Conservation (phyloP, 2,797 vertebrate species). For the Xiphophorus birchmanni region DNA sequence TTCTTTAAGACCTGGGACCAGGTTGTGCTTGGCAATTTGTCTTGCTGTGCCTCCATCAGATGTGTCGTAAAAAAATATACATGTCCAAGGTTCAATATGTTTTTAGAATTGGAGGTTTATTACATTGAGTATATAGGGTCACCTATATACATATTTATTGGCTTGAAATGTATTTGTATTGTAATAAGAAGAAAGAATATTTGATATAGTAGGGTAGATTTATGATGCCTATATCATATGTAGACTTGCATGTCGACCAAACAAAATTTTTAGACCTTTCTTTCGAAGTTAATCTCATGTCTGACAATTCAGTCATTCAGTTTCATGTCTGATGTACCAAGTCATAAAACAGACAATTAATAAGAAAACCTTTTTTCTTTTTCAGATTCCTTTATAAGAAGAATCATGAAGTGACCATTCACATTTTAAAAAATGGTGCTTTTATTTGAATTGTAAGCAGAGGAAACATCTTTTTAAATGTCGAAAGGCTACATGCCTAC, state of each 20-base stretch:
- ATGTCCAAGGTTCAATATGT: conserved; percentile 10
- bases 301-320: conserved; percentile 14
- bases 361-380: conserved; percentile 17
- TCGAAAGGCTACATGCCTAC: neutral
- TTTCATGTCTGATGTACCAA: neutral
- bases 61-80: conserved; percentile 16
- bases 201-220: neutral
- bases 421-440: neutral
- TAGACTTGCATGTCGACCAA: neutral
- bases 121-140: conserved; percentile 9
- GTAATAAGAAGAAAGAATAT: neutral
- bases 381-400: conserved; percentile 24
- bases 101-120: conserved; percentile 15
- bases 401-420: neutral
- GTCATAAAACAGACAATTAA: conserved; percentile 17
- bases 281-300: conserved; percentile 32
- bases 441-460: conserved; percentile 16
- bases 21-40: conserved; percentile 39
- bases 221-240: neutral
- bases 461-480: neutral
- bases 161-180: conserved; percentile 5
- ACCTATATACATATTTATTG: neutral
- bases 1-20: conserved; percentile 32
- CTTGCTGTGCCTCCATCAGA: conserved; percentile 34
- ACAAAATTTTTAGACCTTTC: conserved; percentile 49